These are phyloP conservation scores for Dendrolimus pini DNA, from an alignment of 2,888 invertebrate genomes.

Conservation along the genomic window DNA sequence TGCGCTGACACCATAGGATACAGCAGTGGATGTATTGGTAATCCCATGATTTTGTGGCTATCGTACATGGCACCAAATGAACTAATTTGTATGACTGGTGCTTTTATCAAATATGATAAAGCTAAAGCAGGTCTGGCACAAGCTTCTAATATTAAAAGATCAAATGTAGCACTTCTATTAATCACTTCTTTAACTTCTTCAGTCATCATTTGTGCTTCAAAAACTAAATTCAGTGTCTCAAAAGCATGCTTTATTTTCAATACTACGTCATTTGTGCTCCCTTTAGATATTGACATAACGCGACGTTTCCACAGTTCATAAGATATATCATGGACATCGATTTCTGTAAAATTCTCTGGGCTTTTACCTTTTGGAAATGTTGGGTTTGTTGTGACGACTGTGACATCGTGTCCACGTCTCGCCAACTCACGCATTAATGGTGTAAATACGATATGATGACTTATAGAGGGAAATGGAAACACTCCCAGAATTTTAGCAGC, in stretches of 20 bases:
- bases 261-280: too few relatives aligned
- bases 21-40: slow-evolving; percentile 18
- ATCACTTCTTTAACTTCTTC: slow-evolving; percentile 23
- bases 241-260: too few relatives aligned
- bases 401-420: slow-evolving; percentile 43
- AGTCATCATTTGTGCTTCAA: slow-evolving; percentile 20
- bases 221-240: slow-evolving; percentile 1
- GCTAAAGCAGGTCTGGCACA: slow-evolving; percentile 16
- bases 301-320: too few relatives aligned
- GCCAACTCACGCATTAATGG: slow-evolving; percentile 37
- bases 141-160: slow-evolving; percentile 31
- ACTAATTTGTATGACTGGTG: slow-evolving; percentile 30
- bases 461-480: slow-evolving; percentile 38
- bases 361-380: slow-evolving; percentile 7
- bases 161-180: slow-evolving; percentile 20
- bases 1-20: slow-evolving; percentile 16
- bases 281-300: too few relatives aligned
- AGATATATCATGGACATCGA: too few relatives aligned
- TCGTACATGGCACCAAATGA: slow-evolving; percentile 23
- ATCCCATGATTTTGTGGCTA: slow-evolving; percentile 16
- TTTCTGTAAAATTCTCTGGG: too few relatives aligned
- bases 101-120: slow-evolving; percentile 25
- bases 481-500: slow-evolving; percentile 38
- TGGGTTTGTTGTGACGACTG: slow-evolving; percentile 40
- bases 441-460: slow-evolving; percentile 43